Percentiles rank a stretch among this genome's conserved stretches.
These are phyloP conservation scores for Nycticebus coucang DNA, from an alignment of 2,113 vertebrate species.

Conservation along the genomic window DNA sequence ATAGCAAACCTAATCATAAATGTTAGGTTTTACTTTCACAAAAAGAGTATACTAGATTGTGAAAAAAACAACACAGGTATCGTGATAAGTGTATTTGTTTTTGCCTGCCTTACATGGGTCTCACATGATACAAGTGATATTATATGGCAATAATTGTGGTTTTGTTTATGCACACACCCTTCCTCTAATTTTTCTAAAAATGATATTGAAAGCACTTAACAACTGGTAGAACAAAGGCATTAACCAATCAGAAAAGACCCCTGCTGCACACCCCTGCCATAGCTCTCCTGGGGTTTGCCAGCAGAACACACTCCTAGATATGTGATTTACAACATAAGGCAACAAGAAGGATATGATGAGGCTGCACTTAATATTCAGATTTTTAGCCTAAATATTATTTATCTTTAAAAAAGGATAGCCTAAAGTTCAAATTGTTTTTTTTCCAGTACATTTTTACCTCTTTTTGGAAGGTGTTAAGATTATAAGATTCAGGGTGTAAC, in stretches of 20 bases:
- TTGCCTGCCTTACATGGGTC: background rate
- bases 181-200: background rate
- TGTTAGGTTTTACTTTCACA: background rate
- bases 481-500: background rate
- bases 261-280: background rate
- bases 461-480: background rate
- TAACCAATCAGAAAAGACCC: background rate
- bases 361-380: background rate
- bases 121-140: background rate
- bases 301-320: background rate
- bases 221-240: background rate
- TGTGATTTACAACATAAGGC: background rate
- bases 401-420: background rate
- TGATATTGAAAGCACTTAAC: background rate
- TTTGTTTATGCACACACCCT: background rate
- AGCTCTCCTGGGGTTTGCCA: background rate
- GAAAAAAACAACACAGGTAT: background rate
- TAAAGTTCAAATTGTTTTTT: slow-evolving; percentile 4
- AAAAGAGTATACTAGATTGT: background rate
- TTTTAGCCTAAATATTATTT: background rate
- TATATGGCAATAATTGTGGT: background rate
- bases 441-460: background rate
- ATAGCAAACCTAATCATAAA: slow-evolving; percentile 1
- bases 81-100: background rate
- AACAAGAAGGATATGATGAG: background rate